A percentile compares a stretch with the other conserved stretches of the same genome.
These are phyloP conservation scores for Panthera tigris DNA, from an alignment of 2,113 vertebrate genomes.

Conservation along the genomic window DNA sequence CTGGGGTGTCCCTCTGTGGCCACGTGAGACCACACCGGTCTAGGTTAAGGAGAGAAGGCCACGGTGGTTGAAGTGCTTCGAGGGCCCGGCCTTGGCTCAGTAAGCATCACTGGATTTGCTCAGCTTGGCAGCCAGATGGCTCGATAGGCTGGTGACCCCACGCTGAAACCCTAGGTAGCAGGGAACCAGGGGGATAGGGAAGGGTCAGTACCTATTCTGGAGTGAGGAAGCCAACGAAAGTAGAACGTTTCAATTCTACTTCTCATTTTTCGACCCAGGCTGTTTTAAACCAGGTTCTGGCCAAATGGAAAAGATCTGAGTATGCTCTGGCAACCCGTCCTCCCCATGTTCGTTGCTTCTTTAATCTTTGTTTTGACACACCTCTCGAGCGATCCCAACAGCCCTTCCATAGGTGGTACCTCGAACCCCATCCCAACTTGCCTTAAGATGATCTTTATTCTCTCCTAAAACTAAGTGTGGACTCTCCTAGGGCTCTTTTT, in stretches of 20 bases:
- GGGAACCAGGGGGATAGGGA: neutral
- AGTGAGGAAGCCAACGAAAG: neutral
- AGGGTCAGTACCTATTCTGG: neutral
- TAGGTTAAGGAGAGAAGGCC: constrained; percentile 40
- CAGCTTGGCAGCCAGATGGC: neutral
- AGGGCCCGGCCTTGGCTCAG: neutral
- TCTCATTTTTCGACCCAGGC: neutral
- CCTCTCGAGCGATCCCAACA: no score
- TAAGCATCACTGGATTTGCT: neutral
- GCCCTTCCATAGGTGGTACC: neutral
- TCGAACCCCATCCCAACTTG: neutral
- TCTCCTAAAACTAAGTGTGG: neutral
- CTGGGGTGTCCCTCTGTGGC: neutral
- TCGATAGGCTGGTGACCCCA: neutral
- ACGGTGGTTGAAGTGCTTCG: neutral
- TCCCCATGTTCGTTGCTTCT: no score
- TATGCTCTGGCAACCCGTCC: neutral
- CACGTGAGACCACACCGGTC: neutral
- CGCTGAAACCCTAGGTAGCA: neutral
- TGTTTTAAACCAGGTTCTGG: neutral
- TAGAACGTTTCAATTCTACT: neutral
- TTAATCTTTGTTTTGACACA: neutral
- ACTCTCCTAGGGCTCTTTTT: neutral
- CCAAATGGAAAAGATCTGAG: neutral
- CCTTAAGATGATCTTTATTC: neutral